Conservation (phyloP, 2,113 vertebrate genomes). For the Arothron firmamentum region DNA sequence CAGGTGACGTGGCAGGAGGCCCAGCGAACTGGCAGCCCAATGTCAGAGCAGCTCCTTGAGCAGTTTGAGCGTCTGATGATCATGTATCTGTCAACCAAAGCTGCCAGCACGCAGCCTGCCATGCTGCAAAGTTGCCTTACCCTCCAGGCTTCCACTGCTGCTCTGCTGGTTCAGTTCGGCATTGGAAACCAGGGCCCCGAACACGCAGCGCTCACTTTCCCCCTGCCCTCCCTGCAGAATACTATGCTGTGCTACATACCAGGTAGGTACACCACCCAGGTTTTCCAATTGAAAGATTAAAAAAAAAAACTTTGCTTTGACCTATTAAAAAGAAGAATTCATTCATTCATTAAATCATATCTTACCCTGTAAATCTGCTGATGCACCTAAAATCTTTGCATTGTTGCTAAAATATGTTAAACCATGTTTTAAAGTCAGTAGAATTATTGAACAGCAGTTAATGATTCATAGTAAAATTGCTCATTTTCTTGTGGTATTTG, state of each 20-base stretch:
- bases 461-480: background rate
- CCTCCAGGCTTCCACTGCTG: slow-evolving; percentile 89
- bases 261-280: slow-evolving; percentile 71
- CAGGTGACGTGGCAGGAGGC: slow-evolving; percentile 94
- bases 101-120: slow-evolving; percentile 86
- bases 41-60: slow-evolving; percentile 87
- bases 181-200: slow-evolving; percentile 84
- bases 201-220: slow-evolving; percentile 82
- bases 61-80: slow-evolving; percentile 98
- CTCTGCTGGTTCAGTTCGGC: slow-evolving; percentile 89
- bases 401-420: too few relatives aligned
- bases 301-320: too few relatives aligned
- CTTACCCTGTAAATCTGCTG: too few relatives aligned
- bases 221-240: slow-evolving; percentile 78
- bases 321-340: too few relatives aligned
- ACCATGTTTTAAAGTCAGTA: too few relatives aligned
- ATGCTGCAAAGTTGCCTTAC: slow-evolving; percentile 95
- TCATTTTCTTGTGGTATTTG: slow-evolving; percentile 4
- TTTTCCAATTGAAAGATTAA: too few relatives aligned
- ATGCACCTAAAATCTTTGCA: too few relatives aligned
- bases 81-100: slow-evolving; percentile 93
- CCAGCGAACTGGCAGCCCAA: slow-evolving; percentile 84
- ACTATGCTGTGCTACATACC: slow-evolving; percentile 86
- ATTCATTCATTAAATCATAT: too few relatives aligned
- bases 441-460: background rate